Evolutionary conservation across 2,888 invertebrate species (phyloP).

Genomic region (Eilema griseolum): DNA sequence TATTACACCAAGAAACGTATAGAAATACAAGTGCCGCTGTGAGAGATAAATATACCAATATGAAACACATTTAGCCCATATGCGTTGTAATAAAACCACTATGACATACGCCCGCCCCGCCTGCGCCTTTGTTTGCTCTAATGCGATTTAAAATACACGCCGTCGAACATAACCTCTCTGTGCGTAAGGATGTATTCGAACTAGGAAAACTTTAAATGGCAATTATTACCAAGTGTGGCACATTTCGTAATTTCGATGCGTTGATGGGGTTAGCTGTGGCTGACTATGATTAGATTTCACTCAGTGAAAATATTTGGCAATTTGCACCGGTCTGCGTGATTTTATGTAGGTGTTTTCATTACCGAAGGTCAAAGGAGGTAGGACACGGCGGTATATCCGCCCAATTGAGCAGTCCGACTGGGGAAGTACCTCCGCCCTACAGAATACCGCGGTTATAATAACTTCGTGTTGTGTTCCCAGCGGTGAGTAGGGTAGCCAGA

Average conservation of each 20-base stretch:
- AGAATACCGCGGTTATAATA: no score
- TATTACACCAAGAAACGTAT: conserved; percentile 14
- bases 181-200: not conserved
- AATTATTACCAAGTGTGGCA: not conserved
- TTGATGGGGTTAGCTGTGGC: no score
- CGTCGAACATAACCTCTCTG: conserved; percentile 29
- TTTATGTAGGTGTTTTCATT: no score
- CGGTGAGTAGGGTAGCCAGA: no score
- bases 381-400: no score
- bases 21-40: conserved; percentile 7
- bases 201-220: not conserved
- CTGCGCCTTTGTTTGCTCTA: conserved; percentile 43
- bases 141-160: conserved; percentile 49
- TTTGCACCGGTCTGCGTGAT: no score
- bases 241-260: not conserved
- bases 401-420: no score
- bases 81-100: conserved; percentile 51
- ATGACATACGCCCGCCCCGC: conserved; percentile 32
- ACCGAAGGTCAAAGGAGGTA: no score
- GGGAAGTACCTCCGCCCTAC: no score
- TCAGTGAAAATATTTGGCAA: no score
- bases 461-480: no score
- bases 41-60: conserved; percentile 49
- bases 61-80: conserved; percentile 46
- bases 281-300: no score